Conservation (phyloP, 2,113 vertebrate species). For the Petroica traversi region DNA sequence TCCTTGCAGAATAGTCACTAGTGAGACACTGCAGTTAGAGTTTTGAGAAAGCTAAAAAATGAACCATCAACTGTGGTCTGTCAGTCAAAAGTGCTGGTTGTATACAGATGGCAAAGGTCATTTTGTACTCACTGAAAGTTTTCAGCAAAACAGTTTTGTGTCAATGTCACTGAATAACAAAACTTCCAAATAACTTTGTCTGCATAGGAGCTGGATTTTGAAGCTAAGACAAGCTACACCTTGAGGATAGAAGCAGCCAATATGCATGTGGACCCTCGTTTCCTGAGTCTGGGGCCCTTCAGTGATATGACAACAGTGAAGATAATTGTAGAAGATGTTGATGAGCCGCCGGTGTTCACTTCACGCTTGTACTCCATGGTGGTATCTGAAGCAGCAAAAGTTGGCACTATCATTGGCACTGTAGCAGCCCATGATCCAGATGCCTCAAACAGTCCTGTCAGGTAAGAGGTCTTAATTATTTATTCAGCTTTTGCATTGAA, state of each 20-base stretch:
- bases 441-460: slow-evolving; percentile 84
- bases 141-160: neutral
- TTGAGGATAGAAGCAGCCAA: slow-evolving; percentile 92
- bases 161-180: neutral
- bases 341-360: slow-evolving; percentile 89
- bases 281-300: slow-evolving; percentile 87
- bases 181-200: slow-evolving; percentile 21
- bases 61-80: neutral
- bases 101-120: neutral
- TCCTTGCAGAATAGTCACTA: neutral
- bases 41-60: neutral
- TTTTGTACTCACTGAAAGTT: neutral
- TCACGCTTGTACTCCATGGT: slow-evolving; percentile 81
- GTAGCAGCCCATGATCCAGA: slow-evolving; percentile 93
- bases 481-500: neutral
- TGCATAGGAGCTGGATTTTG: slow-evolving; percentile 89
- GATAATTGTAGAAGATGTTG: slow-evolving; percentile 91
- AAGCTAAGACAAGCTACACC: slow-evolving; percentile 88
- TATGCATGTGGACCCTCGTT: slow-evolving; percentile 88
- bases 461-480: slow-evolving; percentile 70
- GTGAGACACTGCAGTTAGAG: neutral
- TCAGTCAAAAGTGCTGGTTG: neutral
- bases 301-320: slow-evolving; percentile 87
- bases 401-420: slow-evolving; percentile 88
- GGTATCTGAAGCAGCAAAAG: slow-evolving; percentile 88